Evolutionary conservation across 2,888 invertebrate genomes (phyloP), one percentile per base, ranked within the genome.

Genomic region (Drosophila paramelanica): DNA sequence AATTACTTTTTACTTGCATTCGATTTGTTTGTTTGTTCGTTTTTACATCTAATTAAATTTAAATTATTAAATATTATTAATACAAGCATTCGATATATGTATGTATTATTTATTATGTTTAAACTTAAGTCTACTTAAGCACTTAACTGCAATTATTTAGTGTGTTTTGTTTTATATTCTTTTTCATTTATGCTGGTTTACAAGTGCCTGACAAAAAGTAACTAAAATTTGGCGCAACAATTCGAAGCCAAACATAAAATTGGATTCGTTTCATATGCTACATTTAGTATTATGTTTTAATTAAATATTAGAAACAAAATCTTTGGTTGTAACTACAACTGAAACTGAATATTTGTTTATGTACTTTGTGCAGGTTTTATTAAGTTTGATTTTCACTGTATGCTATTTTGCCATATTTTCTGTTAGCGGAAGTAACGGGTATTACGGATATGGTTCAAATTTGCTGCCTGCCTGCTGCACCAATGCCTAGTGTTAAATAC

Each of bases 251-350:
- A 70, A 49, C 50, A 53, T 13, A 36, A 36, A 36, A 36, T 77
- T 69, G 67, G 60, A 67, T 67, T 67, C 50, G 66, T 45, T 67
- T 27, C 14, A 51, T 59, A 59, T 66, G 39, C 58, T 62, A 73
- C 20, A 67, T 56, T 62, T 67, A 46, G 52, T 53, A 65, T 50
- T 67, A 51, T 53, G 4, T 43, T 49, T 33, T 56, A 50, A 27
- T 55, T 27, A 36, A 43, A 50, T 73, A 65, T 55, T 75, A 66
- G 55, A 52, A 67, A 67, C 46, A 67, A 88, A 78, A 89, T 85
- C 89, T 89, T 89, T 89, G 89, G 89, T 89, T 88, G 78, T 50
- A 78, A 77, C 87, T 83, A 89, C 88, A 89, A 86, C 88, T 88
- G 89, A 80, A 77, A 67, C 41, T 67, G 69, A 62, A 60, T 57